Base-by-base conservation (phyloP, 1,140 invertebrate species). In the Zaprionus lachaisei region DNA sequence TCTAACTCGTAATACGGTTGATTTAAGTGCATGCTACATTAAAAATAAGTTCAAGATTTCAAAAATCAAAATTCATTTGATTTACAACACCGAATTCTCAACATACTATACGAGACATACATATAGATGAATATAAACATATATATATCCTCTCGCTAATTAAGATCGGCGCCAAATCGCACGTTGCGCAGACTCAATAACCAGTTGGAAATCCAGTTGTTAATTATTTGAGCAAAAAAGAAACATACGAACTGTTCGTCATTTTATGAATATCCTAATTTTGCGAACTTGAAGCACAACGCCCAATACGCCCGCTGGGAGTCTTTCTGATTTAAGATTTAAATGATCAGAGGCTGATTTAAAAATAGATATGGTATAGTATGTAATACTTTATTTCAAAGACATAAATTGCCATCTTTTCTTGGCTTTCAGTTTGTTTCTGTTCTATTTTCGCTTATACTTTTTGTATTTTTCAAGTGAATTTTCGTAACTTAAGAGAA, bases 111-210 rank as follows among this genome's bases (percentile, higher is more conserved):
- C 11, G 9, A 4, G 12, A 5, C 4, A 6, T 24, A 20, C 4
- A 26, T 26, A 26, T 26, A 24, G 24, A 24, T 26, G 0, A 26
- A 26, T 26, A 26, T 0, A 5, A 26, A 26, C 4, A 26, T 26
- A 26, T 26, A 24, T 26, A 47, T 65, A 68, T 58, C n/a, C 62
- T 28, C 54, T n/a, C 31, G 70, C 54, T 72, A 72, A 72, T 72
- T 72, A 68, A 68, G 47, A 24, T 28, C 56, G 64, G 24, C 34
- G 15, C 12, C 56, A 61, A 61, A 55, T 61, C 47, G 20, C 64
- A 60, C 24, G 31, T 54, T 67, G 24, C 54, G 38, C 65, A 58
- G 65, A 68, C 41, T 20, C 26, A 14, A 20, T 47, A 72, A 67
- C 71, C 44, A 24, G 71, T 72, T 67, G 5, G 2, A 17, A 65